Conservation (phyloP, 2,113 vertebrate species). For the Erythrolamprus reginae region DNA sequence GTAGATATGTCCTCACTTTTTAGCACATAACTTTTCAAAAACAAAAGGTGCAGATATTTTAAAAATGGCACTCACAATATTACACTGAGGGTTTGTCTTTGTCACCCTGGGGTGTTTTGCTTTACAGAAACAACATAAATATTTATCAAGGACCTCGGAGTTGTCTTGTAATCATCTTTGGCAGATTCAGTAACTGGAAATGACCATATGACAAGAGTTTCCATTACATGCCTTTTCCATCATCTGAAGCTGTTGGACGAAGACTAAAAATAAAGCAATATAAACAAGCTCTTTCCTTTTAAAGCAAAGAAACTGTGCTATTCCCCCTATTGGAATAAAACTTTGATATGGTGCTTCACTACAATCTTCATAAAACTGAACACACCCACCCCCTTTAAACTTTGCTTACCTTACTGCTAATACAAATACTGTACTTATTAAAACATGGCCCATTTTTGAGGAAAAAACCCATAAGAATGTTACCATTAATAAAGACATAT, state of each 20-base stretch:
- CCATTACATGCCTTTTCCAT: not conserved
- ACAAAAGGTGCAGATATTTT: not conserved
- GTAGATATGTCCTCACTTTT: not conserved
- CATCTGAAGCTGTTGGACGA: not conserved
- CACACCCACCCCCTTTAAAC: not conserved
- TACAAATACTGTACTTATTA: not conserved
- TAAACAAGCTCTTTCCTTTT: not conserved
- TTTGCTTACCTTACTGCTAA: not conserved
- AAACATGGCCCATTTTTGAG: not conserved
- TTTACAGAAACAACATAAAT: not conserved
- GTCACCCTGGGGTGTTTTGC: not conserved
- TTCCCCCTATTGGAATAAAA: not conserved
- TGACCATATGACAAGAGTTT: not conserved
- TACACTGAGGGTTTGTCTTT: not conserved
- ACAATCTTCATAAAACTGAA: not conserved
- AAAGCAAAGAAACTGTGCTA: not conserved
- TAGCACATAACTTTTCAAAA: not conserved
- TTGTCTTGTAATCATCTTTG: not conserved
- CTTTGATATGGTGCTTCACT: not conserved
- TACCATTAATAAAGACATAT: not conserved
- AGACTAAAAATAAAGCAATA: not conserved
- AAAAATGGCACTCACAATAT: not conserved
- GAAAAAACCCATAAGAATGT: not conserved
- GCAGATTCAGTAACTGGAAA: not conserved
- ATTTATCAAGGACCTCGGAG: not conserved